Evolutionary conservation across 1,140 invertebrate species (phyloP), one percentile per base, ranked within the genome.

Genomic region (Bathynomus jamesi): DNA sequence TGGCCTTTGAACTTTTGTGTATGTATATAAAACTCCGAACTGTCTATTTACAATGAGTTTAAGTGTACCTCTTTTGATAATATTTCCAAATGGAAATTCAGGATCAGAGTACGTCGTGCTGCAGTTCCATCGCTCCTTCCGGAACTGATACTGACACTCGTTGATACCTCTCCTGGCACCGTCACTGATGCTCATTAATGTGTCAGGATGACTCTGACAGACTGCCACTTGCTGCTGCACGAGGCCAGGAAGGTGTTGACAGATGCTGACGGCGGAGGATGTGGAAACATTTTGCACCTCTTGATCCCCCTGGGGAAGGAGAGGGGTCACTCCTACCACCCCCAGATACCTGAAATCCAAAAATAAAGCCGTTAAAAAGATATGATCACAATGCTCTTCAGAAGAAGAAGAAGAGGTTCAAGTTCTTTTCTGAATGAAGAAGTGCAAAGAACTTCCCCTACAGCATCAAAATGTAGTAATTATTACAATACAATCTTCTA

Each of bases 61-160:
- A n/a, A 21, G 65, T 78, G 69, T 61, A 81, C 80, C 80, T 77
- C 80, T 77, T 71, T 80, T 78, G 27, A 80, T 66, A 17, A 79
- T 81, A 62, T 78, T 72, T 17, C 77, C 79, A 64, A 81, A 81
- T 28, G 75, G 75, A 25, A 80, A 76, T 68, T 79, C 72, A 10
- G 67, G 63, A 30, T 80, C 78, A 2, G 76, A 78, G 7, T 78
- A 78, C 3, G 64, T 40, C 0, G 76, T 78, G 24, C 91, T 92
- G 80, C 92, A 93, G 81, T 94, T 94, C 91, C 91, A 94, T 76
- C 89, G 84, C 65, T 91, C 85, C 79, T 90, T 87, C 30, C 89
- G 85, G 82, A 94, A 93, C 83, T 94, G 92, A 79, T 88, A 88
- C 72, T 92, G 90, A 80, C 91, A 94, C 86, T 94, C 91, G 71